These are phyloP conservation scores for Axea sp. DNA, from an alignment of 2,888 invertebrate genomes.

Conservation along the genomic window DNA sequence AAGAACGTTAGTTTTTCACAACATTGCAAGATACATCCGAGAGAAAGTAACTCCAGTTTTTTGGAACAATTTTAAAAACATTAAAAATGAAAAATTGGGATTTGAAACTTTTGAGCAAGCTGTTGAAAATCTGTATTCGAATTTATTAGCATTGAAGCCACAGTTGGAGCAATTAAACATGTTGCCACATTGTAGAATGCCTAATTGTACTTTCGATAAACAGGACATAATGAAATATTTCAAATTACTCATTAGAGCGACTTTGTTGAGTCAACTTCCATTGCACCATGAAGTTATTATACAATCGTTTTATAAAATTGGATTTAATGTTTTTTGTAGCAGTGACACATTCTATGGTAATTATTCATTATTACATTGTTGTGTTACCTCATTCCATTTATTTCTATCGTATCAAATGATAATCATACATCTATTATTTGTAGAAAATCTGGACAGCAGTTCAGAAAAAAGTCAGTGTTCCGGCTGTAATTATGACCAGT, in stretches of 20 bases:
- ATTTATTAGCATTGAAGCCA: conserved; percentile 81
- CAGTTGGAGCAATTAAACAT: conserved; percentile 82
- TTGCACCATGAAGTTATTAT: conserved; percentile 85
- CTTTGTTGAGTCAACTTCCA: conserved; percentile 86
- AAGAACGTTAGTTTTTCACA: conserved; percentile 64
- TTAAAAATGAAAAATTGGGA: conserved; percentile 81
- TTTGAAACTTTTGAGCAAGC: conserved; percentile 85
- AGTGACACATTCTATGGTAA: conserved; percentile 71
- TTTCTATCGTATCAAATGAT: too few species aligned
- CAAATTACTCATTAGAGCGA: conserved; percentile 84
- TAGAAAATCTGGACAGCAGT: conserved; percentile 80
- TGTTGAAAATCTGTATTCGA: conserved; percentile 83
- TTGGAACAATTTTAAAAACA: conserved; percentile 83
- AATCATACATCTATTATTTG: too few species aligned
- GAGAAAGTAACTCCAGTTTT: conserved; percentile 83
- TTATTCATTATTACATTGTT: background rate
- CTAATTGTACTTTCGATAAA: conserved; percentile 81
- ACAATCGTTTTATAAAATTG: conserved; percentile 87
- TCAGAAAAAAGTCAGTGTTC: conserved; percentile 83
- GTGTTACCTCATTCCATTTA: too few species aligned
- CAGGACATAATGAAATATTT: conserved; percentile 82
- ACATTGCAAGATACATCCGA: conserved; percentile 83
- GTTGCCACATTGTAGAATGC: conserved; percentile 71
- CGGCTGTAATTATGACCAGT: conserved; percentile 85
- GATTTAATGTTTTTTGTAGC: conserved; percentile 85